Base-by-base conservation (phyloP, 2,797 vertebrate genomes). In the Sebastes itinus region DNA sequence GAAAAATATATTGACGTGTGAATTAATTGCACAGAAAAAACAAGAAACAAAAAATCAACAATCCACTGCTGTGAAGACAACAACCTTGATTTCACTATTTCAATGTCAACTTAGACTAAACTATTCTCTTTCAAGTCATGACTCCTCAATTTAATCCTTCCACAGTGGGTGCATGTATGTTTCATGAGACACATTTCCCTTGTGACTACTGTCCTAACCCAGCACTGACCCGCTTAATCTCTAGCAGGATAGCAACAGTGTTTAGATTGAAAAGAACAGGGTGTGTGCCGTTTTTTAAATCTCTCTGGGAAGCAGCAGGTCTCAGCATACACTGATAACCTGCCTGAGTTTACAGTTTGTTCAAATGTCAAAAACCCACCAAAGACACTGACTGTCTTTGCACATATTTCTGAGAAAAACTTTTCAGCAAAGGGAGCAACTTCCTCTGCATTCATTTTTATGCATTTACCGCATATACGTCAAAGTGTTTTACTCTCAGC, bases 311-410 rank as follows among this genome's bases (percentile, higher is more conserved):
- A 66, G 69, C 61, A 70, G 67, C 74, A 33, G 27, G 59, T 64
- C 80, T 77, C 52, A 14, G 76, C 30, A 68, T 55, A 23, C 35
- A 54, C 16, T n/a, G 55, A 74, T 59, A 72, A 69, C 75, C 77
- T 63, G 33, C 22, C 62, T 13, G 73, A 79, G 61, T 88, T 77
- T 75, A 85, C 59, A 25, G 18, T 49, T 77, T 75, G 75, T 83
- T 83, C 58, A 82, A 82, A 89, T 87, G 84, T 87, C 78, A 80
- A 73, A 83, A 66, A 80, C 20, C n/a, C 62, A 62, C 70, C 61
- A 49, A 67, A 79, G 52, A 67, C 35, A 6, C 9, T 20, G 7
- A 16, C 23, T 81, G 54, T 52, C 65, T 56, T 46, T 75, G 33
- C 46, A 9, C 38, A 68, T 49, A 35, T 62, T 61, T 69, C 25